Conservation (phyloP, 2,113 vertebrate species). For the Otus sunia region DNA sequence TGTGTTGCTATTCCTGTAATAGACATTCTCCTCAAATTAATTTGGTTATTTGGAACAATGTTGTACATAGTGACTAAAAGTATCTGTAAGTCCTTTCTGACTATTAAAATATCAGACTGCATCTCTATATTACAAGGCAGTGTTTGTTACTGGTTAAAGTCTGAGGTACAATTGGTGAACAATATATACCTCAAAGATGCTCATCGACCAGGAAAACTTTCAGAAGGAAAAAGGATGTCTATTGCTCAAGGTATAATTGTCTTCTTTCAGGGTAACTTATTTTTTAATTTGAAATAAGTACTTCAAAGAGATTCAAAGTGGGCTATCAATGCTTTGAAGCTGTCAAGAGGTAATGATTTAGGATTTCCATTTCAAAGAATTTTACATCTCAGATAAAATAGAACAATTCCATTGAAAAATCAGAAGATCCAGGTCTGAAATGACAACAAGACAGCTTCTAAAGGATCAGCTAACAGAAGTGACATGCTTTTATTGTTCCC, state of each 20-base stretch:
- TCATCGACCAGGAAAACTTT: neutral
- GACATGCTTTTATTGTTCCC: neutral
- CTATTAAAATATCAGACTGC: neutral
- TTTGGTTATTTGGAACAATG: neutral
- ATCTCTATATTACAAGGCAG: neutral
- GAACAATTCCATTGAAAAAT: constrained; percentile 61
- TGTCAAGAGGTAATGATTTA: constrained; percentile 61
- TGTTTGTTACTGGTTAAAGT: neutral
- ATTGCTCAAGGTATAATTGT: constrained; percentile 51
- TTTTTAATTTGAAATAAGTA: constrained; percentile 58
- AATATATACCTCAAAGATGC: neutral
- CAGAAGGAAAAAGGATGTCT: neutral
- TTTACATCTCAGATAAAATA: constrained; percentile 48
- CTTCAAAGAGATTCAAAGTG: constrained; percentile 65
- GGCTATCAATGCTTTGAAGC: constrained; percentile 60
- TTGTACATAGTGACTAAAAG: neutral
- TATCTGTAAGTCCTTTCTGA: neutral
- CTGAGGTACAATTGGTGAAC: neutral
- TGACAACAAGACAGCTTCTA: neutral
- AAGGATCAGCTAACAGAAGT: neutral
- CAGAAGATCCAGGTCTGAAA: constrained; percentile 22
- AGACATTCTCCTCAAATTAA: neutral
- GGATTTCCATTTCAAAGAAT: constrained; percentile 70
- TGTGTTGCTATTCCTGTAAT: neutral
- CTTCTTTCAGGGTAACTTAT: constrained; percentile 37